Conservation (phyloP, 2,888 invertebrate species). For the Hirtodrosophila confusa region DNA sequence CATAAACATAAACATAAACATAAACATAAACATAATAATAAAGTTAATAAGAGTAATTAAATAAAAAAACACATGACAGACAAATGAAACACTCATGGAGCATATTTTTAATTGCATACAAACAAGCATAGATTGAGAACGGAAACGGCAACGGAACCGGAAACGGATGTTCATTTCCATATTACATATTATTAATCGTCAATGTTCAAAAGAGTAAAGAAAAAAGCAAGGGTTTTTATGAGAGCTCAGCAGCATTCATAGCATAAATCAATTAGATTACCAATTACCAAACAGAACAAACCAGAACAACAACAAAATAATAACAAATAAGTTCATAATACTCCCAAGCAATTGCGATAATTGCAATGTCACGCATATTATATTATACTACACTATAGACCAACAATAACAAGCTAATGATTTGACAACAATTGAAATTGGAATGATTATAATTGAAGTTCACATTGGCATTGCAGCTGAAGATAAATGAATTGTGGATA, state of each 20-base stretch:
- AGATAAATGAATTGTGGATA: too few relatives aligned
- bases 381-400: constrained; percentile 36
- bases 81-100: constrained; percentile 25
- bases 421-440: constrained; percentile 11
- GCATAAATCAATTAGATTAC: constrained; percentile 35
- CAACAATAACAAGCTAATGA: constrained; percentile 10
- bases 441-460: too few relatives aligned
- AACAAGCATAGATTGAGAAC: constrained; percentile 16
- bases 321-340: constrained; percentile 25
- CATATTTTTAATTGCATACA: constrained; percentile 36
- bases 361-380: constrained; percentile 18
- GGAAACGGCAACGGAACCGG: constrained; percentile 17
- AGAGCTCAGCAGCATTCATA: constrained; percentile 37
- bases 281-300: constrained; percentile 13
- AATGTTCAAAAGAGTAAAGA: constrained; percentile 17
- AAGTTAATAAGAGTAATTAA: neutral
- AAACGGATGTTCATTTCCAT: constrained; percentile 34
- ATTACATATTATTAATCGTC: constrained; percentile 39
- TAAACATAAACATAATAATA: constrained; percentile 9
- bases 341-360: constrained; percentile 23
- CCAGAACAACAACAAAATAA: constrained; percentile 2
- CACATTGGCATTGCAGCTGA: constrained; percentile 44
- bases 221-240: constrained; percentile 9
- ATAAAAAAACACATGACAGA: constrained; percentile 9
- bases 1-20: constrained; percentile 22